Evolutionary conservation across 2,797 vertebrate species (phyloP).

Genomic region (Acestrorhynchus altus): DNA sequence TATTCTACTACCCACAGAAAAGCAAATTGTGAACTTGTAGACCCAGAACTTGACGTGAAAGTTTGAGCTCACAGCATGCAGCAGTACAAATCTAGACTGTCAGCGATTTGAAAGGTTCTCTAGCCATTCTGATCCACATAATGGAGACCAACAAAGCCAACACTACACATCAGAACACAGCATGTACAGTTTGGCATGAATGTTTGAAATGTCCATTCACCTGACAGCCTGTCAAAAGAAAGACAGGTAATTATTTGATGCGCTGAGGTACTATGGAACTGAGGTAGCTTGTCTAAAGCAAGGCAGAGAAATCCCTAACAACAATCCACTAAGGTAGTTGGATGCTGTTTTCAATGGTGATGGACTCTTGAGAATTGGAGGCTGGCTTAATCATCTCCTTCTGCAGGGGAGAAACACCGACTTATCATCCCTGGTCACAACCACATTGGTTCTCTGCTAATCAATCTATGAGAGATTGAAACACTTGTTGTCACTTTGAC

Average conservation of each 20-base stretch:
- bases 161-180: no score
- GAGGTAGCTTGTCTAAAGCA: background rate
- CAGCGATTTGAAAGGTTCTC: slow-evolving; percentile 9
- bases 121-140: background rate
- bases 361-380: background rate
- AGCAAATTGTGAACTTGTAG: background rate
- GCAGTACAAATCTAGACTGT: background rate
- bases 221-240: background rate
- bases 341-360: no score
- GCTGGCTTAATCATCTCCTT: no score
- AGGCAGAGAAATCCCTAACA: background rate
- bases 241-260: background rate
- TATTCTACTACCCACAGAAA: background rate
- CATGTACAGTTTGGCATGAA: no score
- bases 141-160: background rate
- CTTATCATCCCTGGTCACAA: no score
- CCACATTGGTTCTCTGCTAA: no score
- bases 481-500: no score
- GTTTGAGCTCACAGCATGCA: slow-evolving; percentile 3
- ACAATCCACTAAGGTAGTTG: background rate
- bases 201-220: background rate
- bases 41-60: no score
- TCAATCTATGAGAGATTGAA: no score
- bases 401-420: no score
- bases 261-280: background rate